Percentiles rank a stretch among this genome's conserved stretches.
Evolutionary conservation across 2,797 vertebrate genomes (phyloP).

Genomic region (Enteromius afrohamiltoni): DNA sequence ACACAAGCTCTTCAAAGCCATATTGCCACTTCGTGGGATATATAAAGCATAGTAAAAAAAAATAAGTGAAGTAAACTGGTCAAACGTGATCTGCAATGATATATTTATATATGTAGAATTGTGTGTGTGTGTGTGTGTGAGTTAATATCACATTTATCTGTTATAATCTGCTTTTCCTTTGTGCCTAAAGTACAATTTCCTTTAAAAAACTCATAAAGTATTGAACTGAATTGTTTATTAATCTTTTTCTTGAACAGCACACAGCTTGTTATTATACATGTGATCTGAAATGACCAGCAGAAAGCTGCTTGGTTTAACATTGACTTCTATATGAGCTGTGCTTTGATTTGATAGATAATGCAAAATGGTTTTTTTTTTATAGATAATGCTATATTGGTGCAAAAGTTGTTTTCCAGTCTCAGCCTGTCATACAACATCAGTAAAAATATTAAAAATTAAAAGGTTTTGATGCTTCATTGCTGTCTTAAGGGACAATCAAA

Average conservation of each 20-base stretch:
- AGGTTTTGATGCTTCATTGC: neutral
- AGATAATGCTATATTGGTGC: neutral
- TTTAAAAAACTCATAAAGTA: too few species aligned
- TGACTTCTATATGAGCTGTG: neutral
- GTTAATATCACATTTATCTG: neutral
- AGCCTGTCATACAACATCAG: neutral
- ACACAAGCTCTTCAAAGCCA: conserved; percentile 5
- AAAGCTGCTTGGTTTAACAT: neutral
- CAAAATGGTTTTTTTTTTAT: neutral
- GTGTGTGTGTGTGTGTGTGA: neutral
- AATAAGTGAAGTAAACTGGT: neutral
- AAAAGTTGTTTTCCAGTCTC: neutral
- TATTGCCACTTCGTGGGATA: neutral
- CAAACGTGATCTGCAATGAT: neutral
- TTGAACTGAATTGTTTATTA: neutral
- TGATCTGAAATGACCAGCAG: neutral
- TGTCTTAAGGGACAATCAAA: neutral
- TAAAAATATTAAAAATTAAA: neutral
- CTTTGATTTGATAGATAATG: neutral
- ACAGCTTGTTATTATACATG: neutral
- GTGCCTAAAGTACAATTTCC: neutral
- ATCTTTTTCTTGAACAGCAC: neutral
- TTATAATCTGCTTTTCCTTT: neutral
- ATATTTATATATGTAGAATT: too few species aligned
- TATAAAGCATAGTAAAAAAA: conserved; percentile 17